Evolutionary conservation across 2,888 invertebrate genomes (phyloP).

Genomic region (Trypoxylon attenuatum): DNA sequence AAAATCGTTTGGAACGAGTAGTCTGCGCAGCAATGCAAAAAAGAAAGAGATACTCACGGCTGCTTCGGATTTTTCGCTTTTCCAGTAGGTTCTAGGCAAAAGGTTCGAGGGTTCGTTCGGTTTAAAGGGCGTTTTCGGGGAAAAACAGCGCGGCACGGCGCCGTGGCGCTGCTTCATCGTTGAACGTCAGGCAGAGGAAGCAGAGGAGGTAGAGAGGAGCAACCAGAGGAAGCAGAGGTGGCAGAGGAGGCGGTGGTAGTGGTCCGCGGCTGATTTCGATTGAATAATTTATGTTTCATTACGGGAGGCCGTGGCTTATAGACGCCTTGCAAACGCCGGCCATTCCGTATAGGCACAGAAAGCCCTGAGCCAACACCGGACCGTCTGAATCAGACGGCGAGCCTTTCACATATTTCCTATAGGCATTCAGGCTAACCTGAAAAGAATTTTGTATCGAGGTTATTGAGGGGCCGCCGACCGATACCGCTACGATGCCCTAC

Average conservation of each 20-base stretch:
- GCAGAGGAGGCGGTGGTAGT: conserved; percentile 13
- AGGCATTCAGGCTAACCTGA: conserved; percentile 66
- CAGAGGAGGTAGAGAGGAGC: not conserved
- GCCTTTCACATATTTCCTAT: conserved; percentile 74
- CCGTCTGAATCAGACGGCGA: conserved; percentile 60
- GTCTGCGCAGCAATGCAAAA: conserved; percentile 46
- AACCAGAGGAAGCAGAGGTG: not conserved
- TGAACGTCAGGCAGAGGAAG: not conserved
- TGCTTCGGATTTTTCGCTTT: conserved; percentile 50
- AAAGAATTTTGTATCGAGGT: conserved; percentile 74
- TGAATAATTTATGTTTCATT: conserved; percentile 75
- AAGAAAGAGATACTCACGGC: conserved; percentile 42
- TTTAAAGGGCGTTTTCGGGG: conserved; percentile 66
- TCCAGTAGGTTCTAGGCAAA: conserved; percentile 27
- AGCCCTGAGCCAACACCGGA: conserved; percentile 67
- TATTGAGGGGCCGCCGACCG: conserved; percentile 60
- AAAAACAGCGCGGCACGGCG: conserved; percentile 47
- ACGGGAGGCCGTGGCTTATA: conserved; percentile 70
- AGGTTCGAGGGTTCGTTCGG: conserved; percentile 50
- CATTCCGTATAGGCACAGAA: conserved; percentile 70
- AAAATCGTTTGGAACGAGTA: conserved; percentile 47
- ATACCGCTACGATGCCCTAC: conserved; percentile 47
- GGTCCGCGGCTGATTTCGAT: conserved; percentile 73
- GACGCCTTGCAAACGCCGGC: conserved; percentile 72
- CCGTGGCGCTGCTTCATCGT: no score